Evolutionary conservation across 2,113 vertebrate genomes (phyloP), one percentile per base, ranked within the genome.

Genomic region (Girardinichthys multiradiatus): DNA sequence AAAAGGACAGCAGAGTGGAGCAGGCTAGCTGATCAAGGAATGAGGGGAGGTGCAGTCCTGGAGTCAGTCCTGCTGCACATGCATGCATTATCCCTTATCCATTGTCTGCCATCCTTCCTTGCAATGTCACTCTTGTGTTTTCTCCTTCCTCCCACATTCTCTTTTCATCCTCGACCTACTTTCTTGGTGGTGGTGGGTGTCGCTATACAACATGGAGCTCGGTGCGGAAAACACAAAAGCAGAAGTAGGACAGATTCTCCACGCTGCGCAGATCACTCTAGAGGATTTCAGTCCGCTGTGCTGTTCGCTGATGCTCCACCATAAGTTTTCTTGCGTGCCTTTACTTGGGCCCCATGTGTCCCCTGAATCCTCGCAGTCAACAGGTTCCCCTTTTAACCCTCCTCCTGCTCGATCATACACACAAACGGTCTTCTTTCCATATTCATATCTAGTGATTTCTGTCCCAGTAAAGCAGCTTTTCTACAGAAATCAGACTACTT

Each of bases 101-200:
- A 72, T 70, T 77, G 84, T 87, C 84, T 87, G 80, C 73, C 66
- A 63, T 73, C 76, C 70, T 83, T 77, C 65, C 76, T 81, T 82
- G 45, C 79, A 86, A 75, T 87, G 81, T 89, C 89, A 77, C 72
- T 75, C 68, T 54, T 75, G 76, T 86, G 80, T 89, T 80, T 69
- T 85, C 81, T 83, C 72, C 78, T 82, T 82, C 83, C 88, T 71
- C 88, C 80, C 85, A 86, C 87, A 64, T 79, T 86, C 82, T 86
- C 81, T 70, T 94, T 92, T 94, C 89, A 93, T 94, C 91, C 76
- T 88, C 79, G 89, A 92, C 93, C 93, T 92, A 93, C 82, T 91
- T 94, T 87, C 84, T 71, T 66, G 61, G 57, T 72, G 77, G 35
- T 87, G 76, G 83, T 87, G 88, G 87, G 85, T 84, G 74, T 86